Evolutionary conservation across 2,888 invertebrate species (phyloP), one percentile per base, ranked within the genome.

Genomic region (Dermolepida albohirtum): DNA sequence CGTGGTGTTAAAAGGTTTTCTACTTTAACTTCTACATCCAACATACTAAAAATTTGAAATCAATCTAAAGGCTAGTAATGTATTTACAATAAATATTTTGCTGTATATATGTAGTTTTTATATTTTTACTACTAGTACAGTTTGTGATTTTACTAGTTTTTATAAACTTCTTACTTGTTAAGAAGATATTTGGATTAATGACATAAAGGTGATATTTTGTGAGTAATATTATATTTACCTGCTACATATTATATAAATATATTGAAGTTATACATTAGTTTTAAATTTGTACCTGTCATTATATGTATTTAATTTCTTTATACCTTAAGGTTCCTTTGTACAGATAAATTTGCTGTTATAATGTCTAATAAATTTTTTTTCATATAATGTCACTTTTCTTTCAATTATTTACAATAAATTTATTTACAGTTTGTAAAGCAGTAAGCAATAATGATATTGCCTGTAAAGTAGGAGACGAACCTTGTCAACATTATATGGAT

Each of bases 41-140:
- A 50, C 16, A 7, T 22, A 27, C 50, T 11, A n/a, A 11, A 22
- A 22, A n/a, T 54, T 16, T 54, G 34, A 40, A 16, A 40, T 5
- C 54, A 54, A 29, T 54, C 40, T 22, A 39, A 54, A 54, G 54
- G 54, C 54, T 54, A 54, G 54, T 54, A 54, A 54, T 54, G 34
- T 34, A 34, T 7, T 34, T 14, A 54, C 16, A 54, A 39, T 11
- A 4, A 11, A 40, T 40, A 16, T 54, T 16, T 40, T 54, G 54
- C 54, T 40, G 54, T 54, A 54, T 17, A 54, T 54, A 54, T 40
- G 11, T 16, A 39, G 54, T 40, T 54, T 40, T 17, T 54, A 40
- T 54, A 40, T 17, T 11, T 16, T 6, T 40, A 54, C 5, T 52
- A 52, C 12, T 52, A 52, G 10, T 54, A 54, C n/a, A 16, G 39